Base-by-base conservation (phyloP, 1,140 invertebrate genomes). In the Drosophila persimilis region DNA sequence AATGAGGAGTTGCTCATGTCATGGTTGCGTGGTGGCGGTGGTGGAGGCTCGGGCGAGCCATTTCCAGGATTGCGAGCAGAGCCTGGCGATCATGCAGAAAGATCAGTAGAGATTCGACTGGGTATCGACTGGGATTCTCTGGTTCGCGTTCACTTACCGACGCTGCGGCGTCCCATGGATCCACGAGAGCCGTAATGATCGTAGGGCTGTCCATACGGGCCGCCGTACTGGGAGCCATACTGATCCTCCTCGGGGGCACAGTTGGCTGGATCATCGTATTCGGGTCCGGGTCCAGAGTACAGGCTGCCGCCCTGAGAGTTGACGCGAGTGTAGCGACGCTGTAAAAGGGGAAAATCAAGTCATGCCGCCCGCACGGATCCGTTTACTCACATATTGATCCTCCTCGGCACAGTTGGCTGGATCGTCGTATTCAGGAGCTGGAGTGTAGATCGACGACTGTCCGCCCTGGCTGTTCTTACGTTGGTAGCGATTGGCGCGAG, bases 181-280 rank as follows among this genome's bases (percentile, higher is more conserved):
- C 95, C 95, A 31, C 96, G 95, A 54, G 95, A 96, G 55, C 96
- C 96, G 80, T 97, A 97, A 88, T 97, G 96, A 92, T 97, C 96
- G 92, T 97, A 96, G 57, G 96, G 96, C 48, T 95, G 95, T 45
- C 95, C 96, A 81, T 95, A 95, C 58, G 93, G 94, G 22, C 95
- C 95, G 26, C 95, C 95, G 90, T 97, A 97, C 56, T 96, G 95
- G 65, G 95, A 96, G 64, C 96, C 95, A 89, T 97, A 97, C 73
- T 96, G 96, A 91, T 97, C 96, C 91, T 97, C 96, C 91, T 97
- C 96, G n/a, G 95, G 95, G 3, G 95, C 95, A 90, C 96, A 97
- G 89, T 97, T 97, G 22, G 96, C 96, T n/a, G 96, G 96, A 91
- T 97, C 96, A 90, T 97, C 96, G 92, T 97, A 97, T 93, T 97